A percentile compares a stretch with the other conserved stretches of the same genome.
Evolutionary conservation across 1,140 invertebrate genomes (phyloP).

Genomic region (Papilio helenus): DNA sequence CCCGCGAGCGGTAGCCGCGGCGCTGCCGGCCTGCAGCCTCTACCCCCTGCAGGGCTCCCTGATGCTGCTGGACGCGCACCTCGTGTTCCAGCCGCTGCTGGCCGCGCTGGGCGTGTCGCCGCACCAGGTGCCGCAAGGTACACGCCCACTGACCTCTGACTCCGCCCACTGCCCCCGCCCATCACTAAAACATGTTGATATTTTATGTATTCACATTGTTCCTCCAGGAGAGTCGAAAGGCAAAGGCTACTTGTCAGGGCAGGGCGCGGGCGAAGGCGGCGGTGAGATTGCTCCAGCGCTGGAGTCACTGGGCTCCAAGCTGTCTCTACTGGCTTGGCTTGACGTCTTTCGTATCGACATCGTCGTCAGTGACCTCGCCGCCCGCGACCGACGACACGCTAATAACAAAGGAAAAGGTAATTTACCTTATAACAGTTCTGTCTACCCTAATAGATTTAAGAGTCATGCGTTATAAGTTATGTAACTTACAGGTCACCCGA

Average conservation of each 20-base stretch:
- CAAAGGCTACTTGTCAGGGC: slow-evolving; percentile 42
- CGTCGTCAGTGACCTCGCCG: slow-evolving; percentile 92
- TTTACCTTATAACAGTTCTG: not conserved
- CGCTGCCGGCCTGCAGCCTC: slow-evolving; percentile 81
- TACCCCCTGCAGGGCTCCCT: slow-evolving; percentile 92
- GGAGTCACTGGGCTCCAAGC: slow-evolving; percentile 94
- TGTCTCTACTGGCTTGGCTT: slow-evolving; percentile 93
- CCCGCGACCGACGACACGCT: slow-evolving; percentile 72
- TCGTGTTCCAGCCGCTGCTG: slow-evolving; percentile 95
- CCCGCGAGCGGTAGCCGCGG: slow-evolving; percentile 76
- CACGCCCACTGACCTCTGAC: not conserved
- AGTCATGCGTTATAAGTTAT: not conserved
- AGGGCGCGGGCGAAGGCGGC: slow-evolving; percentile 45
- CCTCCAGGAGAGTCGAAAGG: slow-evolving; percentile 63
- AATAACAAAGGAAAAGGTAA: slow-evolving; percentile 74
- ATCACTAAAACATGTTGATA: not conserved
- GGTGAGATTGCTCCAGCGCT: slow-evolving; percentile 83
- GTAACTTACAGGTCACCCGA: slow-evolving; percentile 71
- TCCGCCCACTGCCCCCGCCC: not conserved
- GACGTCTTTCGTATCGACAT: slow-evolving; percentile 96
- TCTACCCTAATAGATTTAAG: not conserved
- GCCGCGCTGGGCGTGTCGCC: slow-evolving; percentile 93
- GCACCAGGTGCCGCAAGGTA: slow-evolving; percentile 86
- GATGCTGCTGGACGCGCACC: slow-evolving; percentile 93
- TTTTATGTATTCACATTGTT: not conserved